Evolutionary conservation across 2,113 vertebrate genomes (phyloP), one percentile per base, ranked within the genome.

Genomic region (Accipiter cooperii): DNA sequence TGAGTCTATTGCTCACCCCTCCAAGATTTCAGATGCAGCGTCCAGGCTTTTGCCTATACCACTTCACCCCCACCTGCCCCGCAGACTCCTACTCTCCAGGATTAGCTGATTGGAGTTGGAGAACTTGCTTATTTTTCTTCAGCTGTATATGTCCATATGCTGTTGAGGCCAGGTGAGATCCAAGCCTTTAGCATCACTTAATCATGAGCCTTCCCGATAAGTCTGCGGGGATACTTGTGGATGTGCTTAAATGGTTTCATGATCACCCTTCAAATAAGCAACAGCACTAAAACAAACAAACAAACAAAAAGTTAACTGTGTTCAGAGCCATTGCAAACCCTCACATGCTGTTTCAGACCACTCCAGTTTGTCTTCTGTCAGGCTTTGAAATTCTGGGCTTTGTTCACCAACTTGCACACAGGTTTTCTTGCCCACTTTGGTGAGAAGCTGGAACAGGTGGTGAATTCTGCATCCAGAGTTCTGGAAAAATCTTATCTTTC

Each of bases 401-500:
- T 76, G 74, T 84, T 78, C 68, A 75, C 61, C 63, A 57, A 58
- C 79, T 55, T 28, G 38, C 79, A 58, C 16, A 42, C 24, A 79
- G 61, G 73, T 88, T 96, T 81, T 88, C 89, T 92, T 82, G 63
- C 60, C 52, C 86, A 1, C 49, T 71, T 79, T 36, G 36, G 64
- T 61, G 17, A 65, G 70, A 68, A 86, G n/a, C n/a, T 79, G n/a
- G 68, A 90, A 77, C 87, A 69, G 65, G 52, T 91, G 63, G 73
- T 69, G 65, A 93, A 61, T 83, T 88, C 68, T 38, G 80, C 69
- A 96, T 68, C 75, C 84, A 97, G 74, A 95, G 74, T 97, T 94
- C 78, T 89, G 87, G 87, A 92, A 91, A 96, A 96, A 96, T 73
- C 49, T 63, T 82, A 84, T 70, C 89, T 89, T 88, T 87, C 82